Conservation (phyloP, 92 coral and sea anemone species). For the Heliopora coerulea region DNA sequence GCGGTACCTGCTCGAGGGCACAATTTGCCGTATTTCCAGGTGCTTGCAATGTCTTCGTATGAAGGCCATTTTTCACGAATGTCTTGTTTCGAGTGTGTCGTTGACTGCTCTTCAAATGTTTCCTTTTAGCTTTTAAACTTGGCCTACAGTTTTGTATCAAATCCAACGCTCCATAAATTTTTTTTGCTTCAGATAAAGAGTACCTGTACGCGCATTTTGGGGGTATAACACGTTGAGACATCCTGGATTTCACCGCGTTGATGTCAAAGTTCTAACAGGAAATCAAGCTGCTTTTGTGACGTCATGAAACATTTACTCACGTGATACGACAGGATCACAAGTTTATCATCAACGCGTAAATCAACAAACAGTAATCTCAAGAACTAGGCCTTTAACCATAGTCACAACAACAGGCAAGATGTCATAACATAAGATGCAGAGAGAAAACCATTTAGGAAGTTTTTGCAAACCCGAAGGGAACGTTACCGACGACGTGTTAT, state of each 20-base stretch:
- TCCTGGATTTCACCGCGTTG: neutral
- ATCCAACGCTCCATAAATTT: conserved; percentile 4
- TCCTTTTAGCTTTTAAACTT: neutral
- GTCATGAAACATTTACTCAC: too few relatives aligned
- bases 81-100: conserved; percentile 8
- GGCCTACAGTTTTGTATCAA: conserved; percentile 11
- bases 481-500: too few relatives aligned
- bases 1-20: neutral
- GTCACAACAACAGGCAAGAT: too few relatives aligned
- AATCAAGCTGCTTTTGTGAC: neutral
- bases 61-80: neutral
- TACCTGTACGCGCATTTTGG: conserved; percentile 9
- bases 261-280: neutral
- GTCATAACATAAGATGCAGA: too few relatives aligned
- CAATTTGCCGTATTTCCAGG: neutral
- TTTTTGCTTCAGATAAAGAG: neutral
- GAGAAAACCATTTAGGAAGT: too few relatives aligned
- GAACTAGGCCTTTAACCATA: too few relatives aligned
- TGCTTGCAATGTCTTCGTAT: conserved; percentile 2
- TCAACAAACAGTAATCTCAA: too few relatives aligned
- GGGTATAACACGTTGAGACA: conserved; percentile 20
- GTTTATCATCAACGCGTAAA: too few relatives aligned
- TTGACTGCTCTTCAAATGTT: neutral
- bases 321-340: too few relatives aligned
- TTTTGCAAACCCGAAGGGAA: too few relatives aligned